Conservation (phyloP, 2,888 invertebrate genomes). For the Prosopocoilus inquinatus region DNA sequence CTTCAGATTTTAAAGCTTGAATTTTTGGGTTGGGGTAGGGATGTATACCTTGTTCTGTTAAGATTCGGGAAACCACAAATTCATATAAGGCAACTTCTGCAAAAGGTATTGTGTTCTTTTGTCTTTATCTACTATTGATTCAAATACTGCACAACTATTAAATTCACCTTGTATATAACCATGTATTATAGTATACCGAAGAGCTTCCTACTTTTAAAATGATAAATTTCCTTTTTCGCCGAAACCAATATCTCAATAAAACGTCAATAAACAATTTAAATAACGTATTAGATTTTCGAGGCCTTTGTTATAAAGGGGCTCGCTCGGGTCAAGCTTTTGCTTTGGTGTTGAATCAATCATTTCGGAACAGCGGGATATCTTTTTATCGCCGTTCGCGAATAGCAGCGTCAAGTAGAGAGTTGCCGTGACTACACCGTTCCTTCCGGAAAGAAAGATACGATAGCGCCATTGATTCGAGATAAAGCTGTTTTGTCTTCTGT, state of each 20-base stretch:
- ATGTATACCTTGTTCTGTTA: too few relatives aligned
- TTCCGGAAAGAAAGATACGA: conserved; percentile 17
- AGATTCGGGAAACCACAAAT: too few relatives aligned
- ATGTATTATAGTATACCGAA: too few relatives aligned
- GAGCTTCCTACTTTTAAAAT: too few relatives aligned
- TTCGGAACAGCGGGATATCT: conserved; percentile 12
- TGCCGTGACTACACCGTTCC: conserved; percentile 25
- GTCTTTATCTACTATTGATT: too few relatives aligned
- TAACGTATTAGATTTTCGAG: neutral
- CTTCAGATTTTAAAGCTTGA: too few relatives aligned
- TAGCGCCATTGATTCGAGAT: conserved; percentile 12
- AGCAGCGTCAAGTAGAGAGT: conserved; percentile 19
- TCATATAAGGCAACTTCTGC: too few relatives aligned
- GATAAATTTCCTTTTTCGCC: neutral
- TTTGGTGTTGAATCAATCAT: conserved; percentile 12
- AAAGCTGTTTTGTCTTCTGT: conserved; percentile 1
- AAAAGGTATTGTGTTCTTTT: too few relatives aligned
- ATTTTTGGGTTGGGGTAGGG: too few relatives aligned
- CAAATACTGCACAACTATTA: too few relatives aligned
- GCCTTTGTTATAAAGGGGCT: neutral
- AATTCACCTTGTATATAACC: too few relatives aligned
- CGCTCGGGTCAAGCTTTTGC: conserved; percentile 8
- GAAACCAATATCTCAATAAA: neutral
- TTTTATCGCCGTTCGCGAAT: conserved; percentile 6
- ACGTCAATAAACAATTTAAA: neutral